Evolutionary conservation across 2,113 vertebrate genomes (phyloP), one percentile per base, ranked within the genome.

Genomic region (Pterophyllum scalare): DNA sequence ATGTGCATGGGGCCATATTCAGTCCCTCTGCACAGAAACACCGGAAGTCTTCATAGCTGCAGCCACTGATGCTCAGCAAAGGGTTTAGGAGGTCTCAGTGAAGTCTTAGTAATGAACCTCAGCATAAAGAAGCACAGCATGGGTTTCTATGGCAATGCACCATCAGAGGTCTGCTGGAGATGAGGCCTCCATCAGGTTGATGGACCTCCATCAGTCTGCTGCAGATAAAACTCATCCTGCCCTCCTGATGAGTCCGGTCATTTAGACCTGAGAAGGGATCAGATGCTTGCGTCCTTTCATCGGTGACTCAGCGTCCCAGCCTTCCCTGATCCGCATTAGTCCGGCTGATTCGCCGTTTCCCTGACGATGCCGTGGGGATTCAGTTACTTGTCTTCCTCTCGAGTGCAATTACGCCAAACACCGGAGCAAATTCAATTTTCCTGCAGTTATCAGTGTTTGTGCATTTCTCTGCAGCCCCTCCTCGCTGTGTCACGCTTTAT

Each of bases 391-490:
- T 58, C 24, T 52, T 70, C 49, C 28, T 57, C 54, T 33, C 2
- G 52, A 49, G 33, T 13, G 4, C 77, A 46, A 0, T 80, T n/a
- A 77, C 59, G 11, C 43, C 24, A 79, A 79, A 88, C 82, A 60
- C 40, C 60, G 54, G 77, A 77, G 6, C 61, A 54, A 59, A 87
- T 59, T 59, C 14, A 79, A 11, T 87, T 58, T 3, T 43, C 17
- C 64, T 40, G 0, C 84, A 31, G 46, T 76, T 82, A 58, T 88
- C 83, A 79, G 65, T 10, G 5, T 13, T 17, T 31, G 49, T 35
- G 24, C 26, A 20, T 52, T 52, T 72, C 65, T 62, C 40, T 75
- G 26, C 52, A n/a, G 17, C 43, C 28, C 49, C 58, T 77, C 58
- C 19, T 65, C 28, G 6, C 43, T n/a, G 43, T 52, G 24, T 28